These are phyloP conservation scores for Hypena proboscidalis DNA, from an alignment of 2,888 invertebrate species.

Conservation along the genomic window DNA sequence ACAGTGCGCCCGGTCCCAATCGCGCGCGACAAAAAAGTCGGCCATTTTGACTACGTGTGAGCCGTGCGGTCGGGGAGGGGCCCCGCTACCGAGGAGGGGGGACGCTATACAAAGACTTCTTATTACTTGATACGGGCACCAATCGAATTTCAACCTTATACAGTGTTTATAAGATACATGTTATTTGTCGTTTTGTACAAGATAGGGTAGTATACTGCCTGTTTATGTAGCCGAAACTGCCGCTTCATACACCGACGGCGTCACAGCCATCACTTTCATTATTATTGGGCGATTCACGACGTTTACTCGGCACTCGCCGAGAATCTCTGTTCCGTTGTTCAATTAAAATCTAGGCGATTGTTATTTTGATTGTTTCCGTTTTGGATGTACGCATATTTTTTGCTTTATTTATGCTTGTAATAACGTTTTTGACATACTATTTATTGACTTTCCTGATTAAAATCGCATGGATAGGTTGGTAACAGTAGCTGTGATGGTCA, in stretches of 20 bases:
- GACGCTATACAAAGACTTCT: slow-evolving; percentile 59
- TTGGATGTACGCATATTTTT: slow-evolving; percentile 27
- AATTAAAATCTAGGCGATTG: slow-evolving; percentile 77
- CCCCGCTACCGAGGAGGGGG: slow-evolving; percentile 67
- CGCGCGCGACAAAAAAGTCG: slow-evolving; percentile 64
- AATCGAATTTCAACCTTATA: slow-evolving; percentile 48
- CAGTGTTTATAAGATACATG: slow-evolving; percentile 33
- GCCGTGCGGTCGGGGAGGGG: slow-evolving; percentile 67
- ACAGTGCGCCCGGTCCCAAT: slow-evolving; percentile 41
- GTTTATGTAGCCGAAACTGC: slow-evolving; percentile 85
- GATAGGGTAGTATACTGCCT: slow-evolving; percentile 76
- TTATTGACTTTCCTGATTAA: slow-evolving; percentile 2
- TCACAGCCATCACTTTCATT: slow-evolving; percentile 84
- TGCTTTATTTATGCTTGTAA: slow-evolving; percentile 3
- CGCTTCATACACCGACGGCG: slow-evolving; percentile 84
- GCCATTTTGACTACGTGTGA: slow-evolving; percentile 81
- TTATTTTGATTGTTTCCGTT: slow-evolving; percentile 66
- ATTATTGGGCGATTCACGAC: slow-evolving; percentile 85
- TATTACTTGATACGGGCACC: slow-evolving; percentile 44
- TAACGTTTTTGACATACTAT: too few species aligned
- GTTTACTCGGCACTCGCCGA: slow-evolving; percentile 76
- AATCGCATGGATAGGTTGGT: slow-evolving; percentile 3
- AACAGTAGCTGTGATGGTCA: background rate
- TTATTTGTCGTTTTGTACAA: slow-evolving; percentile 40
- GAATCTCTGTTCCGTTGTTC: slow-evolving; percentile 78